Evolutionary conservation across 2,888 invertebrate species (phyloP), one percentile per base, ranked within the genome.

Genomic region (Aphrophora alni): DNA sequence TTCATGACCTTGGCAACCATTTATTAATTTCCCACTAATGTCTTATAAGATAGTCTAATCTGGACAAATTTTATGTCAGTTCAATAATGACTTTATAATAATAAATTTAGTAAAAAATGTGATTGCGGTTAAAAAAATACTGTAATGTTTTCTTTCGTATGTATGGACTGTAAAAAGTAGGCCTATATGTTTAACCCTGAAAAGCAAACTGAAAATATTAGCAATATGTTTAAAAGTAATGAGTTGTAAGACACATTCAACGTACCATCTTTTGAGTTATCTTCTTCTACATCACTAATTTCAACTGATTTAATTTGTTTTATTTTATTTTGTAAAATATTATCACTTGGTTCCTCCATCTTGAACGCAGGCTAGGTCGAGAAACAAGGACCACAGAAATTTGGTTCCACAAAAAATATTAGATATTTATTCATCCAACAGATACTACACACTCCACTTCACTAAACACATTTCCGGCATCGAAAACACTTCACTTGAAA

Each of bases 341-440:
- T 78, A 72, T 81, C 81, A 81, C 38, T 81, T 27, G 78, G 68
- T 59, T 81, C 81, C 81, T 81, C 81, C 81, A 81, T 81, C 78
- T 81, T 81, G 78, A 28, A 28, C 77, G 38, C 69, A 77, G 77
- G 77, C 69, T 70, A 77, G 25, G 21, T 59, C 21, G 59, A 59
- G 59, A 21, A 59, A 59, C 21, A 59, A 59, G 59, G 59, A 59
- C 59, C 59, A 59, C 59, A 59, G 59, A 5, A 21, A 59, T 59
- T 59, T 59, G 59, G 59, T 59, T 59, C 59, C 59, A 59, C 59
- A 59, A 59, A 59, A 59, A 59, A 59, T 59, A 59, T 21, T 59
- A 59, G 8, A 44, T 44, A 59, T 59, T 59, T 59, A 59, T 59
- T 59, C 59, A 59, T 59, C 21, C 59, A 59, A 59, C 14, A 59